Percentiles rank a stretch among this genome's conserved stretches.
Conservation (phyloP, 1,140 invertebrate genomes). For the Pogonognathellus flavescens region DNA sequence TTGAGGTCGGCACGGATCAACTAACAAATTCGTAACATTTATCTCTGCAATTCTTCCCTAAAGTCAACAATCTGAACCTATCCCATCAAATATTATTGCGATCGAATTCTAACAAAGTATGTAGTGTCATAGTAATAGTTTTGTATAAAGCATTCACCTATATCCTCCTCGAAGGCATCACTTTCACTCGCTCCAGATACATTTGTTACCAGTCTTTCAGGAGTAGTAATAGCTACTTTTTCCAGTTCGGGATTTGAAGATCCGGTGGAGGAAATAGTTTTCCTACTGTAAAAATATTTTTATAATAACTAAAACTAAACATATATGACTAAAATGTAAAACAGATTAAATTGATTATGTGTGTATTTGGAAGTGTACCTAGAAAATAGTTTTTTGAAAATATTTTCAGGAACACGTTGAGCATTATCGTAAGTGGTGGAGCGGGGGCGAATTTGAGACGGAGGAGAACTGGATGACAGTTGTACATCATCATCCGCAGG, state of each 20-base stretch:
- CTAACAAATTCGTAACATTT: too few relatives aligned
- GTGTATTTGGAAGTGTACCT: too few relatives aligned
- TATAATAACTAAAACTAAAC: background rate
- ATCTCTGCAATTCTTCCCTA: too few relatives aligned
- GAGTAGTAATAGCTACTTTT: slow-evolving; percentile 9
- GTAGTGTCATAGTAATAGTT: too few relatives aligned
- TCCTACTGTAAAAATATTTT: background rate
- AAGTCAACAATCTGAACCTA: too few relatives aligned
- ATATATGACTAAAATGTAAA: background rate
- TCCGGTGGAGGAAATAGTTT: slow-evolving; percentile 53
- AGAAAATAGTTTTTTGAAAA: slow-evolving; percentile 52
- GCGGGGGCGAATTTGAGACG: slow-evolving; percentile 40
- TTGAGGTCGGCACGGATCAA: too few relatives aligned
- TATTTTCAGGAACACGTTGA: slow-evolving; percentile 15
- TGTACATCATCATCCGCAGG: slow-evolving; percentile 59
- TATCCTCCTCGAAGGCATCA: slow-evolving; percentile 71
- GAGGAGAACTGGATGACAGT: slow-evolving; percentile 47
- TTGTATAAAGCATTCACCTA: slow-evolving; percentile 66
- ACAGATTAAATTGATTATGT: too few relatives aligned
- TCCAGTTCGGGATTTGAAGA: slow-evolving; percentile 62
- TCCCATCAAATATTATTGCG: too few relatives aligned
- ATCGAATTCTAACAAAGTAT: too few relatives aligned
- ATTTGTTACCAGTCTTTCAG: slow-evolving; percentile 68
- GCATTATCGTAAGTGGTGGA: slow-evolving; percentile 55
- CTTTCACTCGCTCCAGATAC: slow-evolving; percentile 70